Evolutionary conservation across 1,140 invertebrate species (phyloP).

Genomic region (Diabrotica virgifera): DNA sequence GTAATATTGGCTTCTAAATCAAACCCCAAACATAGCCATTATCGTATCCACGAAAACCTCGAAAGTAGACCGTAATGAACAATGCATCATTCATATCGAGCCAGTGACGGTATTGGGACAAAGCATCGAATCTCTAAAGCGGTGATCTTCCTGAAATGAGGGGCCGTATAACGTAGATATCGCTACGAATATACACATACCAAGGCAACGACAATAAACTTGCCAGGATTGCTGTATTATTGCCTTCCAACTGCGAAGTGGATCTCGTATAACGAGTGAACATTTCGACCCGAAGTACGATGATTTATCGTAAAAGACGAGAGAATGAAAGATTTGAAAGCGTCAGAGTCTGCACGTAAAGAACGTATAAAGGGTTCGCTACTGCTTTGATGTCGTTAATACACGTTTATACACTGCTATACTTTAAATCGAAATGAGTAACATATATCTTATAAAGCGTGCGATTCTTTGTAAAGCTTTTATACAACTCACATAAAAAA

Average conservation of each 20-base stretch:
- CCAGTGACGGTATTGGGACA: background rate
- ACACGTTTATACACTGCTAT: too few relatives aligned
- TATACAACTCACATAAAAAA: too few relatives aligned
- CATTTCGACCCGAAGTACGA: conserved; percentile 11
- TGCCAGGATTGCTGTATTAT: conserved; percentile 15
- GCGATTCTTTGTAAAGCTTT: too few relatives aligned
- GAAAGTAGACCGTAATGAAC: background rate
- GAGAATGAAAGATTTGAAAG: conserved; percentile 8
- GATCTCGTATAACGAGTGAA: conserved; percentile 16
- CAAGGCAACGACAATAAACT: conserved; percentile 13
- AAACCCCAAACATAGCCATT: too few relatives aligned
- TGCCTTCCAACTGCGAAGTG: conserved; percentile 14
- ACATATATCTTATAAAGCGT: too few relatives aligned
- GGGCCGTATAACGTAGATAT: background rate
- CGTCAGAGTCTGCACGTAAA: background rate
- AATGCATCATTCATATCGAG: conserved; percentile 8
- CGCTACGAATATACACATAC: background rate
- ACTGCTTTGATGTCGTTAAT: too few relatives aligned
- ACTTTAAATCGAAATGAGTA: too few relatives aligned
- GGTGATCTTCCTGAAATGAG: conserved; percentile 6
- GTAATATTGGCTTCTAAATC: too few relatives aligned
- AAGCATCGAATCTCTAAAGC: background rate
- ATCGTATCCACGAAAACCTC: too few relatives aligned
- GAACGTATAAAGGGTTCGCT: background rate
- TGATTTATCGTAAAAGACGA: conserved; percentile 11